Evolutionary conservation across 2,888 invertebrate species (phyloP).

Genomic region (Lasioglossum calceatum): DNA sequence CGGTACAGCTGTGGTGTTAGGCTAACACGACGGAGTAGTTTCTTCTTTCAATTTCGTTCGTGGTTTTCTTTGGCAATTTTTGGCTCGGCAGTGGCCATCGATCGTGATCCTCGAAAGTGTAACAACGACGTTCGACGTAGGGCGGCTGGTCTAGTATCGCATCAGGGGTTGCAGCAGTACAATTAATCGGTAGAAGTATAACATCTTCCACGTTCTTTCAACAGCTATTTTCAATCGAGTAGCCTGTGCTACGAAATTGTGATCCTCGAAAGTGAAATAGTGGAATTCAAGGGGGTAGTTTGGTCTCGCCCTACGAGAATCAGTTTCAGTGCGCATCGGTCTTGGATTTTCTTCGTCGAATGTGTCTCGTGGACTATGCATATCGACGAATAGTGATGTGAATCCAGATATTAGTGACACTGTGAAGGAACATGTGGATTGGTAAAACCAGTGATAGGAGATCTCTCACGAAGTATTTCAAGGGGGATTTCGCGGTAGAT

Average conservation of each 20-base stretch:
- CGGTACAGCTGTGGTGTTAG: not conserved
- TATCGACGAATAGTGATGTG: slow-evolving; percentile 1
- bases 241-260: not conserved
- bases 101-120: not conserved
- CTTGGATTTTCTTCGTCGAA: not conserved
- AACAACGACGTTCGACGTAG: not conserved
- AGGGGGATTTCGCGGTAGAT: not conserved
- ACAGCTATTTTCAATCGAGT: not conserved
- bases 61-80: not conserved
- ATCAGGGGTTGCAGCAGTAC: not conserved
- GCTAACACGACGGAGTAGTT: not conserved
- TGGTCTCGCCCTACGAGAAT: not conserved
- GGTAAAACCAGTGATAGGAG: not conserved
- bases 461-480: not conserved
- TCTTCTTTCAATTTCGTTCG: not conserved
- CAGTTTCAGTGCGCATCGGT: not conserved
- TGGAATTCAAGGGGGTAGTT: not conserved
- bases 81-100: not conserved
- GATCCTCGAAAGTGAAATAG: not conserved
- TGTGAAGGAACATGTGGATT: not conserved
- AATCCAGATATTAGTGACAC: not conserved
- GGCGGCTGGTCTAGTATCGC: not conserved
- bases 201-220: not conserved
- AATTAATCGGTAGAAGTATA: not conserved
- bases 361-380: not conserved